These are phyloP conservation scores for Epinephelus fuscoguttatus DNA, from an alignment of 2,113 vertebrate genomes.

Conservation along the genomic window DNA sequence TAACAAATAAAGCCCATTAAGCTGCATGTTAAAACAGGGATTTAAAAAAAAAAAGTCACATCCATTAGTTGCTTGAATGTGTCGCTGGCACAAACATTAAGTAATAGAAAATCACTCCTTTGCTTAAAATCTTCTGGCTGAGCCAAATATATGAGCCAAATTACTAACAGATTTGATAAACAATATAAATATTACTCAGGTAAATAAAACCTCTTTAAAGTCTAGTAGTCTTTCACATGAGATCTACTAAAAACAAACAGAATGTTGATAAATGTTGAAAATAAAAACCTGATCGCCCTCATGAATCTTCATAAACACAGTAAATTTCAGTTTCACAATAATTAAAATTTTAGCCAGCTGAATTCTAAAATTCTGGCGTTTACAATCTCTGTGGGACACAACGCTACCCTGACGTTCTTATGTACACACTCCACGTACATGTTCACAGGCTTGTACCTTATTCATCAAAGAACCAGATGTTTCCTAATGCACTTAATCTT, in stretches of 20 bases:
- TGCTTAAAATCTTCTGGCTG: slow-evolving; percentile 5
- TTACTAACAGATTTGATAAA: not conserved
- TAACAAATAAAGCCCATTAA: slow-evolving; percentile 10
- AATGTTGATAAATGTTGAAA: not conserved
- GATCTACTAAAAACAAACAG: not conserved
- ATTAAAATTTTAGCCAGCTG: not conserved
- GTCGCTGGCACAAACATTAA: slow-evolving; percentile 12
- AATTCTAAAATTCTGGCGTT: not conserved
- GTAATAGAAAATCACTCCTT: slow-evolving; percentile 6
- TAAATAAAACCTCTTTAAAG: not conserved
- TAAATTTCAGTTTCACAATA: not conserved
- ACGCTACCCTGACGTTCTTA: too few species aligned
- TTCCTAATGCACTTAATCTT: not conserved
- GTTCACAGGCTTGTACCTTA: not conserved
- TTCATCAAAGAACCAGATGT: not conserved
- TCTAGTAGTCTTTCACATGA: not conserved
- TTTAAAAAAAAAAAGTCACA: not conserved
- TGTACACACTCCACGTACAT: too few species aligned
- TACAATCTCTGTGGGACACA: not conserved
- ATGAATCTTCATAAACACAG: not conserved
- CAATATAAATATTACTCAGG: not conserved
- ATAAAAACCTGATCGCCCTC: not conserved
- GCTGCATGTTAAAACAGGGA: slow-evolving; percentile 6
- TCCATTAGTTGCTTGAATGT: slow-evolving; percentile 4
- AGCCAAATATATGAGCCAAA: not conserved